A percentile compares a stretch with the other conserved stretches of the same genome.
These are phyloP conservation scores for Brachyrhaphis roseni DNA, from an alignment of 2,797 vertebrate species.

Conservation along the genomic window DNA sequence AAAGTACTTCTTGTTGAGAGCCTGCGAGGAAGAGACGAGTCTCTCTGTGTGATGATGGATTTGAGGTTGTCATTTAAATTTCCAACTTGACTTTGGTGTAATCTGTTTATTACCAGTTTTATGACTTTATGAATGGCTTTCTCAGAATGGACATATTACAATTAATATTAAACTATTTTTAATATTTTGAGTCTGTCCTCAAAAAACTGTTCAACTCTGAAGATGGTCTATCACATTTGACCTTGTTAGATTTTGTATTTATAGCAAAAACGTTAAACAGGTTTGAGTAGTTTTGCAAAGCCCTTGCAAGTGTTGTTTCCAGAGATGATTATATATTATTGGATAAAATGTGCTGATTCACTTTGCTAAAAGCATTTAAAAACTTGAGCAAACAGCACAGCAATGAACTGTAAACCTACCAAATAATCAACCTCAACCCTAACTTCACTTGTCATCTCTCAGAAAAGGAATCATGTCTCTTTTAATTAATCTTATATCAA, in stretches of 20 bases:
- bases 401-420: background rate
- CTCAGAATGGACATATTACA: constrained; percentile 2
- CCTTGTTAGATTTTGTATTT: background rate
- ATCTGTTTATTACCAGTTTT: constrained; percentile 1
- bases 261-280: background rate
- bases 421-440: background rate
- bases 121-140: constrained; percentile 5
- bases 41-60: constrained; percentile 34
- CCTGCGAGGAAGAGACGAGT: constrained; percentile 49
- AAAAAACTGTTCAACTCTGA: background rate
- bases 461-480: background rate
- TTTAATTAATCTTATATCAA: background rate
- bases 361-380: background rate
- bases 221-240: background rate
- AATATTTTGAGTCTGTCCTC: background rate
- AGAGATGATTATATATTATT: background rate
- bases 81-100: constrained; percentile 11
- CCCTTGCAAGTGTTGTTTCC: background rate
- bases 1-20: constrained; percentile 58
- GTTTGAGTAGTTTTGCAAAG: background rate
- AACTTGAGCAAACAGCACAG: background rate
- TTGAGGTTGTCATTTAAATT: constrained; percentile 17
- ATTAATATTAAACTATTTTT: background rate
- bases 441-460: background rate
- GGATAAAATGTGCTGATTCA: background rate